phyloP scores from a whole-genome alignment of 2,888 invertebrate species.

The Agelastica alni region DNA sequence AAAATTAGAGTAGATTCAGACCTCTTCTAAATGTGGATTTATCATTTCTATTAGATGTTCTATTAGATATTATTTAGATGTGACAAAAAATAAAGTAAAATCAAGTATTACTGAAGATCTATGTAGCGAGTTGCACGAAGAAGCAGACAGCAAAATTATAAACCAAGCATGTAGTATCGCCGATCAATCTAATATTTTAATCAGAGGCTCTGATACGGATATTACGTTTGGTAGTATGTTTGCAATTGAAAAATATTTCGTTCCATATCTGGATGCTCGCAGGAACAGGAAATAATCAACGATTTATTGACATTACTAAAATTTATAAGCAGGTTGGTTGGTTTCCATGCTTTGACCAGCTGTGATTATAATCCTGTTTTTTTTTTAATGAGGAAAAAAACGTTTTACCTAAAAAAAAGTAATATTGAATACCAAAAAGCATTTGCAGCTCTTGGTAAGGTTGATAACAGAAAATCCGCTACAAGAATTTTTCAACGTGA shows the following conservation, averaged over 20 bases:
- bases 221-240: background rate
- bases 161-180: background rate
- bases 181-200: background rate
- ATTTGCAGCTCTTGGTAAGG: slow-evolving; percentile 29
- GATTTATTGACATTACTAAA: slow-evolving; percentile 9
- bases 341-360: slow-evolving; percentile 4
- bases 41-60: too few relatives aligned
- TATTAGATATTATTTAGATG: too few relatives aligned
- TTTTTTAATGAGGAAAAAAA: slow-evolving; percentile 1
- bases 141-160: background rate
- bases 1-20: too few relatives aligned
- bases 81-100: too few relatives aligned
- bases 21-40: too few relatives aligned
- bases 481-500: slow-evolving; percentile 22
- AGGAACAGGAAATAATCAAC: slow-evolving; percentile 8
- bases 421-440: slow-evolving; percentile 29
- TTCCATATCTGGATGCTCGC: slow-evolving; percentile 1
- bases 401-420: slow-evolving; percentile 9
- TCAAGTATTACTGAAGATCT: background rate
- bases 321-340: slow-evolving; percentile 3
- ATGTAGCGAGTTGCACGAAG: background rate
- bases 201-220: background rate
- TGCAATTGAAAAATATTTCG: background rate
- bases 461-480: background rate
- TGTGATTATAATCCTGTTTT: slow-evolving; percentile 3